A percentile compares a stretch with the other conserved stretches of the same genome.
phyloP scores from a whole-genome alignment of 2,113 vertebrate species.

The Solenodon paradoxus region DNA sequence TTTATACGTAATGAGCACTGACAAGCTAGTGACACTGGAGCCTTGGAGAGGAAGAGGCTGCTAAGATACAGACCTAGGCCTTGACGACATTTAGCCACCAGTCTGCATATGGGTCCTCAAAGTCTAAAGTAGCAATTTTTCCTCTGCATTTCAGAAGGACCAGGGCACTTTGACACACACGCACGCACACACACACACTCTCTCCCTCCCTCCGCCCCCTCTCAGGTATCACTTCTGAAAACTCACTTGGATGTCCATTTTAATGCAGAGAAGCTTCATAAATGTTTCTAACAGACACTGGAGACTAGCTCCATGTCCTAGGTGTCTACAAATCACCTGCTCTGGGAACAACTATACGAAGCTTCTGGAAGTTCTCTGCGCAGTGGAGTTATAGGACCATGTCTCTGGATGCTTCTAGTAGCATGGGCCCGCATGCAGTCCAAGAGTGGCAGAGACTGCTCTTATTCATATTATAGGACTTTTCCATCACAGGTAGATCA shows the following conservation, averaged over 20 bases:
- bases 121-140: neutral
- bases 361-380: too few species aligned
- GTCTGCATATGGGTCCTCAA: neutral
- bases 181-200: too few species aligned
- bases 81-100: neutral
- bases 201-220: too few species aligned
- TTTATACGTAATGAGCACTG: neutral
- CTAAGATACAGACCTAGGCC: neutral
- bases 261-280: neutral
- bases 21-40: neutral
- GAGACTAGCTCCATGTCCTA: accelerated
- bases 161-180: neutral
- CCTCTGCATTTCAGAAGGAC: neutral
- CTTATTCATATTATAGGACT: neutral
- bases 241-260: neutral
- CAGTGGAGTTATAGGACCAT: too few species aligned
- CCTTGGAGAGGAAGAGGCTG: accelerated
- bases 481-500: neutral
- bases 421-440: accelerated
- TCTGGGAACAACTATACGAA: neutral
- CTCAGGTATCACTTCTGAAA: neutral
- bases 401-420: accelerated
- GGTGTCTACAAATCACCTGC: neutral
- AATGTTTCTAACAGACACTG: too few species aligned
- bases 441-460: neutral